Percentiles rank a stretch among this genome's conserved stretches.
Conservation (phyloP, 2,797 vertebrate species). For the Ctenochaetus hawaiiensis region DNA sequence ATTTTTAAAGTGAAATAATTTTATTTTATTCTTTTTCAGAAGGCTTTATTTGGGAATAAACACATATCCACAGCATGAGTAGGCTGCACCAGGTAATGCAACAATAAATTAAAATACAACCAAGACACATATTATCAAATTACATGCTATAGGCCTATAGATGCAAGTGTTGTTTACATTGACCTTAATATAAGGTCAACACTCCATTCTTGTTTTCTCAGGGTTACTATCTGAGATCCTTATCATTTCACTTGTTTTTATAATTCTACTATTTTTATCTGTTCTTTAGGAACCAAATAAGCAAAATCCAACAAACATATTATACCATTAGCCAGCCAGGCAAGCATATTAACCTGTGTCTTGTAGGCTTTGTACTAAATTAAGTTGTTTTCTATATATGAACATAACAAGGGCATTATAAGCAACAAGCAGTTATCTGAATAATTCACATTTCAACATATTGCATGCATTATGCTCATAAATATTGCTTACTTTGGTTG, state of each 20-base stretch:
- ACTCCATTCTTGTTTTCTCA: not conserved
- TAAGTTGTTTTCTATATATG: too few relatives aligned
- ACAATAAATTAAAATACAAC: slow-evolving; percentile 10
- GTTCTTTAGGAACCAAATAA: not conserved
- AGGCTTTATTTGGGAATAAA: slow-evolving; percentile 1
- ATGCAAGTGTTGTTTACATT: slow-evolving; percentile 12
- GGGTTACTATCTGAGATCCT: not conserved
- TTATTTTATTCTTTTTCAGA: slow-evolving; percentile 18
- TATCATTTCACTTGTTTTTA: slow-evolving; percentile 2
- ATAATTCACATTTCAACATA: slow-evolving; percentile 16
- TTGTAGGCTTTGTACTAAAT: too few relatives aligned
- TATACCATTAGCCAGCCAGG: not conserved
- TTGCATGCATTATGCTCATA: slow-evolving; percentile 16
- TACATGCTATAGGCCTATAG: not conserved
- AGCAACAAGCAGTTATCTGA: not conserved
- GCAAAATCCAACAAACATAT: slow-evolving; percentile 8
- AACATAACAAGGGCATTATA: not conserved
- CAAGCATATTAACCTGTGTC: not conserved
- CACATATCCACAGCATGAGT: slow-evolving; percentile 9
- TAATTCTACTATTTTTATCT: not conserved
- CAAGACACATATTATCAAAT: not conserved
- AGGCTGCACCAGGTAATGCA: slow-evolving; percentile 5
- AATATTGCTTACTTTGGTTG: slow-evolving; percentile 14
- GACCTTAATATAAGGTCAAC: slow-evolving; percentile 48
- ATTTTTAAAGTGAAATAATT: slow-evolving; percentile 13